These are phyloP conservation scores for Carposina sasakii DNA, from an alignment of 1,140 invertebrate species.

Conservation along the genomic window DNA sequence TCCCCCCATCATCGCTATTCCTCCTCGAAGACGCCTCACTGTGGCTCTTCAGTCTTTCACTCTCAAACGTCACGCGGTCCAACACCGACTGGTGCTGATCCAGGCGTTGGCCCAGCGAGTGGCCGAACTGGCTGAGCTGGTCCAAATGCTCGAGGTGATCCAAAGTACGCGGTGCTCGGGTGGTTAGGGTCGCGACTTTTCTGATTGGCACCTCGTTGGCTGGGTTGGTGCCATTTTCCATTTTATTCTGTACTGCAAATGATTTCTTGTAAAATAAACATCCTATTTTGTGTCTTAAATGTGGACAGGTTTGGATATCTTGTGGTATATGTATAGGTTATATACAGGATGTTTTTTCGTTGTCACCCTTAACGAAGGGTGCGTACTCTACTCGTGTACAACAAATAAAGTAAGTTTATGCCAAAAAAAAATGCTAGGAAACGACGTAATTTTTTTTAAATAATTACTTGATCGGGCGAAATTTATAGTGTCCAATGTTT, in stretches of 20 bases:
- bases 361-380: too few relatives aligned
- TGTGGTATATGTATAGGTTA: too few relatives aligned
- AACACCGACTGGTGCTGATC: not conserved
- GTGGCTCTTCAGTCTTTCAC: not conserved
- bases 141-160: not conserved
- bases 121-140: not conserved
- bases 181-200: not conserved
- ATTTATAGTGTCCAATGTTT: too few relatives aligned
- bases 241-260: conserved; percentile 1
- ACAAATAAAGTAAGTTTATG: not conserved
- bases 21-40: not conserved
- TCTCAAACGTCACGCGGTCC: not conserved
- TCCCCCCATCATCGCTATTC: not conserved
- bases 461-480: too few relatives aligned
- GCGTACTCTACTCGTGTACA: too few relatives aligned
- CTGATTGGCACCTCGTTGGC: not conserved
- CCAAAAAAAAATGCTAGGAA: not conserved
- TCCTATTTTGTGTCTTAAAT: too few relatives aligned
- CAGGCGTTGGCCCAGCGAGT: not conserved
- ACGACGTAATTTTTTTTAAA: too few relatives aligned
- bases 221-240: not conserved
- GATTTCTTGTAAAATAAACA: too few relatives aligned
- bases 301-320: too few relatives aligned
- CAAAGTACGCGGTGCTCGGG: not conserved
- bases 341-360: too few relatives aligned